phyloP scores from a whole-genome alignment of 2,113 vertebrate genomes.

The Hydrochoerus hydrochaeris region DNA sequence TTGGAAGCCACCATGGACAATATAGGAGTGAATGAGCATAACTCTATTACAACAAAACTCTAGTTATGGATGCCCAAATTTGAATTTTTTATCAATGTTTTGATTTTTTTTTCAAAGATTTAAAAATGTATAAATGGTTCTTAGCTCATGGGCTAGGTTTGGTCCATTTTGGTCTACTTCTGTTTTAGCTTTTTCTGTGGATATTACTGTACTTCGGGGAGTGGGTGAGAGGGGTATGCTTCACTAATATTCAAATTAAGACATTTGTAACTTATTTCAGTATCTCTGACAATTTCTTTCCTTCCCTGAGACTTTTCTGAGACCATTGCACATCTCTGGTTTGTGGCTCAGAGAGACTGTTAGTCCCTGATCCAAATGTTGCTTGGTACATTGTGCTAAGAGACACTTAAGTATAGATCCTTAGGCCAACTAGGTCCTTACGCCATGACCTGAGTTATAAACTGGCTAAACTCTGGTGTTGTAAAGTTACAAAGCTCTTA shows the following conservation, averaged over 20 bases:
- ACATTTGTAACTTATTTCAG: neutral
- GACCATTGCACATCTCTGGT: neutral
- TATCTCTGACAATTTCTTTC: neutral
- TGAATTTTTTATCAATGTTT: neutral
- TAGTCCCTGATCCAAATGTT: neutral
- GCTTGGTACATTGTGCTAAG: neutral
- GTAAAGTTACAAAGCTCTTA: neutral
- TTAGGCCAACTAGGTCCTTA: neutral
- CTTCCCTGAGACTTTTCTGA: neutral
- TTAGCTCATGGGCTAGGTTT: neutral
- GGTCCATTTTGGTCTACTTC: too few relatives aligned
- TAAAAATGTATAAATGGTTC: neutral
- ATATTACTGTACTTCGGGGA: neutral
- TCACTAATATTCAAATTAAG: neutral
- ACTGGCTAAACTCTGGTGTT: neutral
- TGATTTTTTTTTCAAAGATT: neutral
- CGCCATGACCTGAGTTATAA: neutral
- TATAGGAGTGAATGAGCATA: fast-evolving
- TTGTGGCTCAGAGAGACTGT: neutral
- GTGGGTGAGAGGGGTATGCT: neutral
- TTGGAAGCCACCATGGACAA: neutral
- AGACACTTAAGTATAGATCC: constrained; percentile 8
- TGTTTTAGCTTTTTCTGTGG: neutral
- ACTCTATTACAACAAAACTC: neutral
- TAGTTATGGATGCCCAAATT: neutral